These are phyloP conservation scores for Drosophila cardini DNA, from an alignment of 1,140 invertebrate species.

Conservation along the genomic window DNA sequence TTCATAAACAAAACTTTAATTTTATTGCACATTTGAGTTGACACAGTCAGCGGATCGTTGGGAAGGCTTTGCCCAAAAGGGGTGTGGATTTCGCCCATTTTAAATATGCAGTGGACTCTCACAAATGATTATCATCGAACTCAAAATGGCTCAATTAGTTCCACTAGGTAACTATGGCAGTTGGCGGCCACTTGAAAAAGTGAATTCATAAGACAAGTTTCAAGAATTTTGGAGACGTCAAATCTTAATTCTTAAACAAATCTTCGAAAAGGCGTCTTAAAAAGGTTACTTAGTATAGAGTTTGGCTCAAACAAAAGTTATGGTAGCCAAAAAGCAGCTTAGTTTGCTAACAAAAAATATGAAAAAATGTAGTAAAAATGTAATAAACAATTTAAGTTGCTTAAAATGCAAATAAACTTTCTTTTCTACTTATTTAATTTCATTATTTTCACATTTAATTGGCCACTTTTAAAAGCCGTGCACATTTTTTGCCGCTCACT, in stretches of 20 bases:
- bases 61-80: slow-evolving; percentile 58
- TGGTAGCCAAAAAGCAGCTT: too few species aligned
- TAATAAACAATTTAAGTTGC: background rate
- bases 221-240: slow-evolving; percentile 29
- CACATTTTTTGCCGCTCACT: slow-evolving; percentile 21
- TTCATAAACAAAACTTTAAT: slow-evolving; percentile 84
- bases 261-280: too few species aligned
- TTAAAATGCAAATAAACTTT: slow-evolving; percentile 9
- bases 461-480: slow-evolving; percentile 26
- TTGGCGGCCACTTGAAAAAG: slow-evolving; percentile 49
- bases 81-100: slow-evolving; percentile 17
- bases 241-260: slow-evolving; percentile 17
- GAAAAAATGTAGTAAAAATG: background rate
- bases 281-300: too few species aligned
- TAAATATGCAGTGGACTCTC: slow-evolving; percentile 42
- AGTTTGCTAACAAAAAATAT: too few species aligned
- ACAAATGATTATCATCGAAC: slow-evolving; percentile 74
- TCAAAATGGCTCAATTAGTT: slow-evolving; percentile 83
- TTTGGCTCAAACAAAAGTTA: too few species aligned
- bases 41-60: slow-evolving; percentile 49
- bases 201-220: slow-evolving; percentile 54
- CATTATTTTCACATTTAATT: slow-evolving; percentile 33
- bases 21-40: slow-evolving; percentile 69
- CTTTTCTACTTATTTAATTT: slow-evolving; percentile 27
- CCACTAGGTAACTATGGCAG: slow-evolving; percentile 34